Evolutionary conservation across 2,797 vertebrate genomes (phyloP), one percentile per base, ranked within the genome.

Genomic region (Channa striata): DNA sequence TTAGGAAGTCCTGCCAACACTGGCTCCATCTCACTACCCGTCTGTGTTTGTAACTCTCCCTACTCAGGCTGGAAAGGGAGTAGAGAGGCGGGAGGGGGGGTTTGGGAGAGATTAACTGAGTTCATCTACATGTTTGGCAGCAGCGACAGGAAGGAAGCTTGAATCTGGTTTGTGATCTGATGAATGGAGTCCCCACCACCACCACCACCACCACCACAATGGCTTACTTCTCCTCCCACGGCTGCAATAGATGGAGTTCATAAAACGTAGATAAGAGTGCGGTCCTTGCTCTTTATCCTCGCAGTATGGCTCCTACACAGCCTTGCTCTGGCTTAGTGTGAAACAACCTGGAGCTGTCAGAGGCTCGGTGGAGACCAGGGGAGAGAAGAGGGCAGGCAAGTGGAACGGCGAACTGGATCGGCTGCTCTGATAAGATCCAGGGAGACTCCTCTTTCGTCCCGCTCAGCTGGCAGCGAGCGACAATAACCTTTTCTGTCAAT

Each of bases 281-380:
- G 68, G 74, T 48, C 77, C 52, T 48, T 72, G 68, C 69, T 82
- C 81, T 86, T 83, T 79, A 76, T 85, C 65, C 72, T 67, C n/a
- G 7, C 77, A 52, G 65, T 63, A 68, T 74, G 72, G 72, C 77
- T 78, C 61, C 76, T 76, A 60, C 61, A 78, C 42, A 72, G 42
- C 59, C 57, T 71, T 79, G 72, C 59, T 66, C 49, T 52, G 74
- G 61, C 77, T 87, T 77, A 72, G 69, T 81, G 77, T 71, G 70
- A 85, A 84, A 81, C 82, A 89, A 83, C 87, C 83, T 80, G 80
- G 63, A 86, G 89, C 83, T 87, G 84, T 85, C 82, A 86, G 69
- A 77, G 63, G 60, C 62, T 79, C 76, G 66, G 72, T 30, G 47
- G 69, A 77, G 77, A 77, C 65, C 34, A 33, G 11, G 69, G 46